Evolutionary conservation across 2,797 vertebrate genomes (phyloP).

Genomic region (Leptodactylus fallax): DNA sequence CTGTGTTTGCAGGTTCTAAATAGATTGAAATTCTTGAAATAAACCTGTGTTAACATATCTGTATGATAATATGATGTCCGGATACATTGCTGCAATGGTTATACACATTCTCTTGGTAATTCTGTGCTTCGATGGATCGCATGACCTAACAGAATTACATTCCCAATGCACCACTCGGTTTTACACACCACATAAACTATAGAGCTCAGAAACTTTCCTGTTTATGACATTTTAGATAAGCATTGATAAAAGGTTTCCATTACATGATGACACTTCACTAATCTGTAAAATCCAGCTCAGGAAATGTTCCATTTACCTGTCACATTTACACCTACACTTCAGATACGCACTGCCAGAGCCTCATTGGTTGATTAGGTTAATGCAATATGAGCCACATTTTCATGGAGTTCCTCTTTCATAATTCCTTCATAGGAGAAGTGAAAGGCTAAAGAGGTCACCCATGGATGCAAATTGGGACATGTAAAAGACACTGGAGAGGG

Average conservation of each 20-base stretch:
- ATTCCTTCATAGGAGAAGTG: neutral
- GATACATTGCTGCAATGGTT: neutral
- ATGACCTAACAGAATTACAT: slow-evolving; percentile 7
- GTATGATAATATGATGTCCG: neutral
- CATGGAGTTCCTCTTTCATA: neutral
- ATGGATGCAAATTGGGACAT: neutral
- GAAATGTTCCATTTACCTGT: slow-evolving; percentile 44
- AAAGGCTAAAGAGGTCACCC: neutral
- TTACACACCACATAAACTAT: neutral
- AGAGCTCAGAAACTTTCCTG: neutral
- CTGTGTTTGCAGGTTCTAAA: slow-evolving; percentile 7
- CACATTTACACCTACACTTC: slow-evolving; percentile 46
- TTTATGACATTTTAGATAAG: neutral
- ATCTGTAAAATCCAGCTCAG: slow-evolving; percentile 11
- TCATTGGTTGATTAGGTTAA: slow-evolving; percentile 11
- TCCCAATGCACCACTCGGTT: neutral
- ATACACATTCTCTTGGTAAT: slow-evolving; percentile 1
- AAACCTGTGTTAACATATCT: neutral
- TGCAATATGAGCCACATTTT: neutral
- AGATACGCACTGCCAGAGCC: neutral
- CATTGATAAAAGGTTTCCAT: neutral
- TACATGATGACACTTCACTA: neutral
- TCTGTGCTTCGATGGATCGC: neutral
- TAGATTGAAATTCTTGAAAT: slow-evolving; percentile 8
- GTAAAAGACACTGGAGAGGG: neutral